Conservation (phyloP, 2,113 vertebrate species). For the Rissa tridactyla region DNA sequence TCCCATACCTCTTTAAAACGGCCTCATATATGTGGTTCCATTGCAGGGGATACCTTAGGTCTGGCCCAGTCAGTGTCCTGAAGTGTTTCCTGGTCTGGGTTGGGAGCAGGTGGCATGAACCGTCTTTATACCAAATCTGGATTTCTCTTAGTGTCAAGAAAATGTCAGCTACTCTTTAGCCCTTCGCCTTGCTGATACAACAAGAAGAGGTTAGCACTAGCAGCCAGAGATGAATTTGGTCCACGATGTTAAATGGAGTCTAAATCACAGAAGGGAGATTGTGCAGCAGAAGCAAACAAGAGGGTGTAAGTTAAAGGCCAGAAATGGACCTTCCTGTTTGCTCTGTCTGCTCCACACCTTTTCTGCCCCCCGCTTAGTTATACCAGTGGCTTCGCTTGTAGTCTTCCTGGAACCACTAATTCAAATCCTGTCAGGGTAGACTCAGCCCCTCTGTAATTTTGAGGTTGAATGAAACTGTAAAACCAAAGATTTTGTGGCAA, state of each 20-base stretch:
- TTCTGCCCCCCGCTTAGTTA: not conserved
- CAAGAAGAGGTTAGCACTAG: not conserved
- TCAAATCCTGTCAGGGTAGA: not conserved
- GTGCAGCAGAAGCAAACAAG: not conserved
- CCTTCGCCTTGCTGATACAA: not conserved
- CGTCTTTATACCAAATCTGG: not conserved
- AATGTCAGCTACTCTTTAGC: not conserved
- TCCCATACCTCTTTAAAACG: not conserved
- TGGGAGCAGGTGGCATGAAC: not conserved
- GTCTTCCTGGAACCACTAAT: constrained; percentile 9
- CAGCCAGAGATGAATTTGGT: not conserved
- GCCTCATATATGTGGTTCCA: not conserved
- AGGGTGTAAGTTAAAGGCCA: not conserved
- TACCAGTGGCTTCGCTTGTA: not conserved
- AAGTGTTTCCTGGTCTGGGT: not conserved
- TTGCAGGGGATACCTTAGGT: not conserved
- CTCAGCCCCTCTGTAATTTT: constrained; percentile 14
- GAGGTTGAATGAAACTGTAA: constrained; percentile 9
- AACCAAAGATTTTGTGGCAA: not conserved
- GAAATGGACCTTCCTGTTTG: constrained; percentile 37
- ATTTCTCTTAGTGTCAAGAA: not conserved
- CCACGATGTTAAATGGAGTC: not conserved
- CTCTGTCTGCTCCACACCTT: constrained; percentile 31
- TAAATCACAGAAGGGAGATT: not conserved
- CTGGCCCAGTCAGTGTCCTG: not conserved